Evolutionary conservation across 2,888 invertebrate genomes (phyloP).

Genomic region (Lomographa bimaculata): DNA sequence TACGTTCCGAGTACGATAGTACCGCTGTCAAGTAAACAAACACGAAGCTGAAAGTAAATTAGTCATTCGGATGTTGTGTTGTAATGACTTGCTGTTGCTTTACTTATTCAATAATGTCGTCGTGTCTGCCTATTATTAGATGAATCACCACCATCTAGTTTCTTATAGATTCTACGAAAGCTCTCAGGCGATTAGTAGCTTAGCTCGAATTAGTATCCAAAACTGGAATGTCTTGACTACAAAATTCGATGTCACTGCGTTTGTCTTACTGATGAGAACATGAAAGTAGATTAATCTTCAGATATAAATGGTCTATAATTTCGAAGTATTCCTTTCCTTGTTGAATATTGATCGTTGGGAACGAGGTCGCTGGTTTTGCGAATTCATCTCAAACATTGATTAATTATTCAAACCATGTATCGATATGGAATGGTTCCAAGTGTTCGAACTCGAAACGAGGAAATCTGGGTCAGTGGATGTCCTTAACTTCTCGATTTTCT

Average conservation of each 20-base stretch:
- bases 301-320: too few species aligned
- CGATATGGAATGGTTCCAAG: slow-evolving; percentile 36
- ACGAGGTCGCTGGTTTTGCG: slow-evolving; percentile 6
- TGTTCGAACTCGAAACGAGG: slow-evolving; percentile 32
- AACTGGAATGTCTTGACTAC: too few species aligned
- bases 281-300: too few species aligned
- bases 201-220: too few species aligned
- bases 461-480: slow-evolving; percentile 50
- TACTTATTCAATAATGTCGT: background rate
- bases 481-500: slow-evolving; percentile 54
- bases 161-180: too few species aligned
- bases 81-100: background rate
- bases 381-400: slow-evolving; percentile 10
- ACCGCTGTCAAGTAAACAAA: slow-evolving; percentile 1
- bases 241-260: too few species aligned
- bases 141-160: too few species aligned
- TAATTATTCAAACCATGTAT: slow-evolving; percentile 27
- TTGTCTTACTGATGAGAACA: too few species aligned
- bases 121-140: too few species aligned
- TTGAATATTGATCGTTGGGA: background rate
- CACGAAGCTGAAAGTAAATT: slow-evolving; percentile 2
- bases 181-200: too few species aligned
- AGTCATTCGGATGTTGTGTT: slow-evolving; percentile 2
- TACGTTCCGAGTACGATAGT: too few species aligned
- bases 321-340: background rate